These are phyloP conservation scores for Corythornis cristatus DNA, from an alignment of 2,113 vertebrate genomes.

Conservation along the genomic window DNA sequence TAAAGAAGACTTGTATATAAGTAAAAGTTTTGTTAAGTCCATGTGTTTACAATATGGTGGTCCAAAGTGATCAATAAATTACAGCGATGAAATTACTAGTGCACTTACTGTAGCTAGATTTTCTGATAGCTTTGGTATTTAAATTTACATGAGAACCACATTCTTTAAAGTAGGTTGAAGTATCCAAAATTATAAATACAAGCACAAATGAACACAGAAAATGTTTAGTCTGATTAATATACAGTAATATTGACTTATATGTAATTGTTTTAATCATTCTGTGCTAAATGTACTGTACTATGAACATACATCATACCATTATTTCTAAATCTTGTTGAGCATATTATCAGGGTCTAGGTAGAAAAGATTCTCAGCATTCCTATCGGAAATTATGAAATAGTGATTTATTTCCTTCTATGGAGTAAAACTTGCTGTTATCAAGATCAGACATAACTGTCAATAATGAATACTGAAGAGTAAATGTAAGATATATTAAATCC, in stretches of 20 bases:
- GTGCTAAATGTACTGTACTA: background rate
- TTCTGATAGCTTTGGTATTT: background rate
- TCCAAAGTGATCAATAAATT: background rate
- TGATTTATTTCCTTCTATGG: background rate
- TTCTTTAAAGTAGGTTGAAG: background rate
- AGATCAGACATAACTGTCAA: background rate
- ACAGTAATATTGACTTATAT: background rate
- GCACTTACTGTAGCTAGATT: background rate
- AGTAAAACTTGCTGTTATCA: background rate
- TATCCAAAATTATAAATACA: accelerated
- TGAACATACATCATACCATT: background rate
- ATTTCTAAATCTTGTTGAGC: background rate
- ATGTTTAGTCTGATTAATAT: background rate
- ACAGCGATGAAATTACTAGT: background rate
- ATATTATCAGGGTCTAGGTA: accelerated
- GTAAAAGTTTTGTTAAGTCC: background rate
- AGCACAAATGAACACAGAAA: background rate
- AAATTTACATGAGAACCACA: background rate
- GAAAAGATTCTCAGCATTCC: background rate
- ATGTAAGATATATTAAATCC: background rate
- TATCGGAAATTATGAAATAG: background rate
- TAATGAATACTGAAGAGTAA: background rate
- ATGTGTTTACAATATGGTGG: background rate
- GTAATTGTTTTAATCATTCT: background rate
- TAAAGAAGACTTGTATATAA: background rate